Percentiles rank a stretch among this genome's conserved stretches.
Evolutionary conservation across 1,140 invertebrate species (phyloP).

Genomic region (Agrilus planipennis): DNA sequence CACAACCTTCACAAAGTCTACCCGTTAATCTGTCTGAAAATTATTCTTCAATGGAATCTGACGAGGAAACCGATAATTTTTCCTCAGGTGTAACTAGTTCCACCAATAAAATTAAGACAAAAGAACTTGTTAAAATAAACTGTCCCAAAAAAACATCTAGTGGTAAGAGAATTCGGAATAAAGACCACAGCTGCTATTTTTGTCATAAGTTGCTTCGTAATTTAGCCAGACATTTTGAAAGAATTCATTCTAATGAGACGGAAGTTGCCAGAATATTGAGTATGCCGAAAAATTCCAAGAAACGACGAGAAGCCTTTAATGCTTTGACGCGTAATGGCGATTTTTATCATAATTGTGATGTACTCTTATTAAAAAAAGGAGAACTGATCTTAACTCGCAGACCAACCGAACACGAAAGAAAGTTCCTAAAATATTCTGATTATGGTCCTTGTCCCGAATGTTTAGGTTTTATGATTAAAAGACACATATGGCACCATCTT

Average conservation of each 20-base stretch:
- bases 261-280: slow-evolving; percentile 6
- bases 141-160: too few species aligned
- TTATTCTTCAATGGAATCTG: too few species aligned
- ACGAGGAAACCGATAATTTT: too few species aligned
- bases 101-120: too few species aligned
- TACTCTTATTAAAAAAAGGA: slow-evolving; percentile 6
- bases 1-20: slow-evolving; percentile 3
- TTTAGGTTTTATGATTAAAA: not conserved
- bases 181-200: slow-evolving; percentile 10
- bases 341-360: slow-evolving; percentile 10
- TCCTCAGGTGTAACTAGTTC: too few species aligned
- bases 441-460: slow-evolving; percentile 7
- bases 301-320: slow-evolving; percentile 8
- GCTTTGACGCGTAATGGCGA: slow-evolving; percentile 3
- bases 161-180: slow-evolving; percentile 8
- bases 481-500: not conserved
- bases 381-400: slow-evolving; percentile 4
- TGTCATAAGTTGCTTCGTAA: slow-evolving; percentile 7
- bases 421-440: slow-evolving; percentile 6
- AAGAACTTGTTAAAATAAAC: too few species aligned
- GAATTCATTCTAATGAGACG: slow-evolving; percentile 3
- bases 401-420: not conserved
- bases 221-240: slow-evolving; percentile 6
- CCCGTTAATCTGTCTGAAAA: too few species aligned
- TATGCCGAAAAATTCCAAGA: slow-evolving; percentile 3